Evolutionary conservation across 2,888 invertebrate genomes (phyloP).

Genomic region (Saturnia japonica): DNA sequence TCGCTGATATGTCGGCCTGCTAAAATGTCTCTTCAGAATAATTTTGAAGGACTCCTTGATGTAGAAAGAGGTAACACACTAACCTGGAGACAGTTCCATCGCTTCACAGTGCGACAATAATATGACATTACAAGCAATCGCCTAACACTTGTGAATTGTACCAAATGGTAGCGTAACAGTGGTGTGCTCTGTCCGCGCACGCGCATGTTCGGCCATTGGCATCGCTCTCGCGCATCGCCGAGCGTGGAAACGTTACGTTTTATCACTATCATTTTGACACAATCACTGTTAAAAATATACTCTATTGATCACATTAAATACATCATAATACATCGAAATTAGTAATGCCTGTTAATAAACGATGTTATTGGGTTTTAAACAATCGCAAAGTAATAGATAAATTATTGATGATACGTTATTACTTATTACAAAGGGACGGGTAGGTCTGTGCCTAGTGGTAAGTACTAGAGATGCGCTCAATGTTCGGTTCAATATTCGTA

Average conservation of each 20-base stretch:
- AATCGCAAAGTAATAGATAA: not conserved
- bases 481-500: no score
- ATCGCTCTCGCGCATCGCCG: constrained; percentile 48
- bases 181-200: constrained; percentile 33
- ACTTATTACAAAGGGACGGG: no score
- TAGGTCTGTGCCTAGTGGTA: no score
- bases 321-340: not conserved
- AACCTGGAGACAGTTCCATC: no score
- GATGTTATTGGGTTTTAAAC: not conserved
- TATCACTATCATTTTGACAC: constrained; percentile 7
- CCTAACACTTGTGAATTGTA: constrained; percentile 19
- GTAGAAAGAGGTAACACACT: no score
- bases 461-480: no score
- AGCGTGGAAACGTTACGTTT: constrained; percentile 52
- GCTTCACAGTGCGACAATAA: no score
- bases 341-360: not conserved
- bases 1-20: no score
- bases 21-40: no score
- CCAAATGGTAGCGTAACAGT: constrained; percentile 26
- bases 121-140: not conserved
- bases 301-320: not conserved
- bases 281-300: not conserved
- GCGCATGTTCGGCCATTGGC: constrained; percentile 38
- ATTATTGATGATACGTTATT: no score
- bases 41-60: no score